A percentile compares a stretch with the other conserved stretches of the same genome.
These are phyloP conservation scores for Leptinotarsa haldemani DNA, from an alignment of 2,888 invertebrate species.

Conservation along the genomic window DNA sequence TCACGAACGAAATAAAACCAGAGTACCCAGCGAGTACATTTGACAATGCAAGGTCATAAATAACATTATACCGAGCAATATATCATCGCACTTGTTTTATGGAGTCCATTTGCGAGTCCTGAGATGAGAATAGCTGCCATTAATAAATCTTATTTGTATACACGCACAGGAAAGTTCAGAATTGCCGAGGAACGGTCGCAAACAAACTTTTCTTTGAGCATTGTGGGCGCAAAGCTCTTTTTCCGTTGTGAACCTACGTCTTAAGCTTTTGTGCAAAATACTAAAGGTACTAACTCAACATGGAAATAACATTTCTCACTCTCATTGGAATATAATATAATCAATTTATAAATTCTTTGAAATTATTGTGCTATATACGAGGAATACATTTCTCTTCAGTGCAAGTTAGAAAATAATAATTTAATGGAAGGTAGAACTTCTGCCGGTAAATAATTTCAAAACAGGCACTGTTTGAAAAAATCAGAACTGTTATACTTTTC, in stretches of 20 bases:
- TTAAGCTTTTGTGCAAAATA: not conserved
- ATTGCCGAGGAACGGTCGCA: slow-evolving; percentile 18
- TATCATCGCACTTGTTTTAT: slow-evolving; percentile 43
- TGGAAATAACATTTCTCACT: too few relatives aligned
- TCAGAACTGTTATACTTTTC: too few relatives aligned
- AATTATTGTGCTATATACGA: too few relatives aligned
- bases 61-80: slow-evolving; percentile 36
- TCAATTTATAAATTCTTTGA: too few relatives aligned
- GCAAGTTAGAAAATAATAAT: too few relatives aligned
- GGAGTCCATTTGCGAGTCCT: slow-evolving; percentile 41
- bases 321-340: too few relatives aligned
- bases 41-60: slow-evolving; percentile 40
- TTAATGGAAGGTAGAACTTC: too few relatives aligned
- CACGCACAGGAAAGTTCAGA: slow-evolving; percentile 29
- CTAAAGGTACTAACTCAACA: too few relatives aligned
- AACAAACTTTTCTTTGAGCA: slow-evolving; percentile 17
- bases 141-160: slow-evolving; percentile 43
- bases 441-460: too few relatives aligned
- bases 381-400: too few relatives aligned
- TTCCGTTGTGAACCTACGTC: not conserved
- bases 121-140: slow-evolving; percentile 40
- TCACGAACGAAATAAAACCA: slow-evolving; percentile 22
- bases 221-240: not conserved
- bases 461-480: too few relatives aligned
- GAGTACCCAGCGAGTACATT: slow-evolving; percentile 33